Conservation (phyloP, 1,140 invertebrate genomes). For the Paracyclopina nana region DNA sequence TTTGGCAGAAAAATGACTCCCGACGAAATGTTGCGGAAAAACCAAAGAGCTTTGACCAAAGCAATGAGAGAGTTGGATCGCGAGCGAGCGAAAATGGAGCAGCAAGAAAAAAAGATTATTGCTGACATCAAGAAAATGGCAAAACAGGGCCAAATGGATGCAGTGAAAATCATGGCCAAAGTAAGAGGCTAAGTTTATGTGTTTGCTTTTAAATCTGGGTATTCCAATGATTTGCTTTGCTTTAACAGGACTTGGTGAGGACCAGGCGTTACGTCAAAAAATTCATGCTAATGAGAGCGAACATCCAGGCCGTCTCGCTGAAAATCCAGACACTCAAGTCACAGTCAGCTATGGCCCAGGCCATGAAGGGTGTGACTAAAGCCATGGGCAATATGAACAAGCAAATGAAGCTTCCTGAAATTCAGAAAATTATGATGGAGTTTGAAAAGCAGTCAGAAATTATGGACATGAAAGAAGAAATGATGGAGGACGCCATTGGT, state of each 20-base stretch:
- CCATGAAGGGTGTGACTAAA: slow-evolving; percentile 96
- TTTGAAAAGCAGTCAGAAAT: slow-evolving; percentile 99
- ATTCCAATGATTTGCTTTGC: no score
- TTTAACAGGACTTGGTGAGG: slow-evolving; percentile 77
- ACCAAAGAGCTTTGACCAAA: slow-evolving; percentile 94
- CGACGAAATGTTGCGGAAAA: slow-evolving; percentile 93
- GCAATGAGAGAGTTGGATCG: slow-evolving; percentile 92
- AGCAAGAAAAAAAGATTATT: slow-evolving; percentile 97
- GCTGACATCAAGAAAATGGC: slow-evolving; percentile 97
- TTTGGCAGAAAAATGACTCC: slow-evolving; percentile 91
- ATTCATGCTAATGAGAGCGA: slow-evolving; percentile 98
- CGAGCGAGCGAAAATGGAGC: slow-evolving; percentile 86
- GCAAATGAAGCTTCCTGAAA: slow-evolving; percentile 93
- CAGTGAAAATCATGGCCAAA: slow-evolving; percentile 99
- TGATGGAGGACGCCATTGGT: slow-evolving; percentile 93
- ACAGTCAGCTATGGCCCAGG: slow-evolving; percentile 97
- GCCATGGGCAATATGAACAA: slow-evolving; percentile 98
- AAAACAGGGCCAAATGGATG: slow-evolving; percentile 59
- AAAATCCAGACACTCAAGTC: slow-evolving; percentile 96
- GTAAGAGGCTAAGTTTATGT: no score
- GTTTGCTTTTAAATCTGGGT: no score
- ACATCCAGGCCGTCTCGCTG: slow-evolving; percentile 94
- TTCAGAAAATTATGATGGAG: slow-evolving; percentile 95
- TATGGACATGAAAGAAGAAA: slow-evolving; percentile 99
- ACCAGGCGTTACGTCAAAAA: slow-evolving; percentile 89